Percentiles rank a stretch among this genome's conserved stretches.
Evolutionary conservation across 2,797 vertebrate species (phyloP).

Genomic region (Babyrousa celebensis): DNA sequence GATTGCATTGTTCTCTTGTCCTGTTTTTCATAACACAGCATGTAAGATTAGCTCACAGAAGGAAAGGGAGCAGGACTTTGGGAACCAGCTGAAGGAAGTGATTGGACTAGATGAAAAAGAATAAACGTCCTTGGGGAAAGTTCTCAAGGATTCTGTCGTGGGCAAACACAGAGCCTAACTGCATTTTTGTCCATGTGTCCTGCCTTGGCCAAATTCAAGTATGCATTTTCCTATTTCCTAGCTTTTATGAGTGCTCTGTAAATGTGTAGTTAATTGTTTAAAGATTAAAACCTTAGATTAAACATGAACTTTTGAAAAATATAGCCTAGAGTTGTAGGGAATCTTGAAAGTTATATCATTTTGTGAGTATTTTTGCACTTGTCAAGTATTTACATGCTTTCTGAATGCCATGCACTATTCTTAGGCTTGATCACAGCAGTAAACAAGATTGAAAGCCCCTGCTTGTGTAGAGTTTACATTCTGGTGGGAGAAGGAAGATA

Average conservation of each 20-base stretch:
- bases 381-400: constrained; percentile 39
- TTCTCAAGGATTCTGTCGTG: constrained; percentile 18
- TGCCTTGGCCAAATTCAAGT: not conserved
- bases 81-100: not conserved
- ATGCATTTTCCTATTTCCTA: not conserved
- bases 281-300: constrained; percentile 59
- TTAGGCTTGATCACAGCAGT: not conserved
- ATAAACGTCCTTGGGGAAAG: not conserved
- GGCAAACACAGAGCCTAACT: not conserved
- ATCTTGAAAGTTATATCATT: constrained; percentile 42
- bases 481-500: not conserved
- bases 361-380: constrained; percentile 33
- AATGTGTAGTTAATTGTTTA: constrained; percentile 23
- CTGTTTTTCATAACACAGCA: not conserved
- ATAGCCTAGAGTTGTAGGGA: not conserved
- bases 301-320: constrained; percentile 58
- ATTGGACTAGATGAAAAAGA: not conserved
- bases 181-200: not conserved
- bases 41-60: not conserved
- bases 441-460: constrained; percentile 28
- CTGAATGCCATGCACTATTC: not conserved
- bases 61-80: not conserved
- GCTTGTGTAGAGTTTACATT: not conserved
- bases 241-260: not conserved
- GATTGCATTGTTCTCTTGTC: not conserved